phyloP scores from a whole-genome alignment of 2,797 vertebrate genomes.

The Cyprinodon diabolis region DNA sequence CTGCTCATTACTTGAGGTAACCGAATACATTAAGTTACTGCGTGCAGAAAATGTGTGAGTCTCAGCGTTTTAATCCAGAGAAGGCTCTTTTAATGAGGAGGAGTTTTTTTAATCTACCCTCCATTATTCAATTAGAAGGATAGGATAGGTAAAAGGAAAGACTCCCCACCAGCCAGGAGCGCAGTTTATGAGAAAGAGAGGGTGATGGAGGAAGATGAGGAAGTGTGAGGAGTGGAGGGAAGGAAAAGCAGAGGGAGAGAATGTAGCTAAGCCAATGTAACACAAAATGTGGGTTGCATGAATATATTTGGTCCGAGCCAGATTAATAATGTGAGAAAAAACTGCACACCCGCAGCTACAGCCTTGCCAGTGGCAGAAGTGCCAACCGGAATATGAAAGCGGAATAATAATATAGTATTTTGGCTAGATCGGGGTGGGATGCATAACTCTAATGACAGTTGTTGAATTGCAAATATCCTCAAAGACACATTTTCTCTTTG shows the following conservation, averaged over 20 bases:
- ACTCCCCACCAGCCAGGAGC: constrained; percentile 51
- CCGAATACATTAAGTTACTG: constrained; percentile 63
- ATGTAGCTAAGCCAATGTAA: constrained; percentile 34
- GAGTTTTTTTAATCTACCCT: constrained; percentile 63
- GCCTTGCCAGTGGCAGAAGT: constrained; percentile 52
- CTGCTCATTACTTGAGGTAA: constrained; percentile 69
- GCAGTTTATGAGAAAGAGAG: constrained; percentile 12
- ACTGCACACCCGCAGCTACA: constrained; percentile 31
- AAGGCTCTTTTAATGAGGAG: constrained; percentile 68
- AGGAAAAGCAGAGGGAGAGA: constrained; percentile 5
- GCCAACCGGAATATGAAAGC: constrained; percentile 49
- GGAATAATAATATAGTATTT: constrained; percentile 61
- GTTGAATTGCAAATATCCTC: constrained; percentile 69
- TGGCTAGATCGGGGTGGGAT: constrained; percentile 44
- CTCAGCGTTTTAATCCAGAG: constrained; percentile 70
- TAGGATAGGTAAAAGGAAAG: constrained; percentile 51
- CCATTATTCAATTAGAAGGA: constrained; percentile 75
- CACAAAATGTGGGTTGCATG: constrained; percentile 31
- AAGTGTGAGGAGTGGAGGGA: constrained; percentile 1
- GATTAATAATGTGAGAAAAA: constrained; percentile 49
- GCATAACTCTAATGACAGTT: constrained; percentile 59
- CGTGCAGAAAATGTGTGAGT: constrained; percentile 64
- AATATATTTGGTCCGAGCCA: constrained; percentile 41
- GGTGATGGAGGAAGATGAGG: neutral
- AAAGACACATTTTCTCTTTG: constrained; percentile 38